A percentile compares a stretch with the other conserved stretches of the same genome.
Conservation (phyloP, 2,888 invertebrate species). For the Bugula neritina region DNA sequence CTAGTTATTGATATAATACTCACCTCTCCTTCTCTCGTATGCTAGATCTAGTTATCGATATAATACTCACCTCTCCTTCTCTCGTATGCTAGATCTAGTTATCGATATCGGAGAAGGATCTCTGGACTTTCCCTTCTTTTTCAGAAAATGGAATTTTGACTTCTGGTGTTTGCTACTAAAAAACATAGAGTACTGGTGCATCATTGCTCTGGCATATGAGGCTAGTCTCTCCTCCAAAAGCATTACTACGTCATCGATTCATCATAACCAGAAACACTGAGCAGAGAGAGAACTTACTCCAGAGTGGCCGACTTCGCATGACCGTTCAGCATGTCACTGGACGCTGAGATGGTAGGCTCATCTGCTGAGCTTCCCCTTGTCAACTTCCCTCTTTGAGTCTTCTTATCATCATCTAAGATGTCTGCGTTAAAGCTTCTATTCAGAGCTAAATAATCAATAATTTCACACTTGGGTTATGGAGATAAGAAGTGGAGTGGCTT, state of each 20-base stretch:
- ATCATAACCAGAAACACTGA: no score
- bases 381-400: background rate
- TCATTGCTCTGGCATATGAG: no score
- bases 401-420: background rate
- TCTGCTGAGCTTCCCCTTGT: background rate
- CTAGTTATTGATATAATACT: no score
- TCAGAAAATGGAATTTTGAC: slow-evolving; percentile 22
- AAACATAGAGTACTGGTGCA: no score
- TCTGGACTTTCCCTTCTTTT: slow-evolving; percentile 23
- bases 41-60: background rate
- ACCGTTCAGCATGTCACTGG: slow-evolving; percentile 19
- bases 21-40: no score
- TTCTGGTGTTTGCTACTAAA: slow-evolving; percentile 6
- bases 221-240: no score
- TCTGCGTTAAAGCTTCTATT: slow-evolving; percentile 17
- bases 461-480: no score
- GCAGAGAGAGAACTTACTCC: slow-evolving; percentile 1
- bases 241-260: no score
- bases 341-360: slow-evolving; percentile 4
- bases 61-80: slow-evolving; percentile 19
- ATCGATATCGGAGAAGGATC: slow-evolving; percentile 14
- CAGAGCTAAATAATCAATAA: slow-evolving; percentile 18
- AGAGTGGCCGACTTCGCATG: slow-evolving; percentile 6
- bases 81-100: background rate
- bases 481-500: no score